Evolutionary conservation across 2,113 vertebrate species (phyloP), one percentile per base, ranked within the genome.

Genomic region (Gobio gobio): DNA sequence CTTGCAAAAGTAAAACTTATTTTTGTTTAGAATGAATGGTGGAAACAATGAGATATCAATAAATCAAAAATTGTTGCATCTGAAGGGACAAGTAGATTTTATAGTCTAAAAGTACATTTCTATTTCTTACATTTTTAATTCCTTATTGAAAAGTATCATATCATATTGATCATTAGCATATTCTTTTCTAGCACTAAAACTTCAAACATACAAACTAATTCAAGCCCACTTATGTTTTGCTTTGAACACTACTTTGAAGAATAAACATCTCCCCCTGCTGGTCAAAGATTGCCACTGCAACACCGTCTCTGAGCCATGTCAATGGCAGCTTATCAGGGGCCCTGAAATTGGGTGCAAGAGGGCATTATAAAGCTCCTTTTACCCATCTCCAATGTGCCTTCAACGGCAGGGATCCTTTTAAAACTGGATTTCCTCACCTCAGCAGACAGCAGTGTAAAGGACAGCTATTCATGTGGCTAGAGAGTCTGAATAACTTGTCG

Each of bases 281-380:
- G 91, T 43, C 61, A 70, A 0, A 7, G 9, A 2, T 3, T 10
- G 40, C 66, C 58, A 76, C 47, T 77, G 40, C 86, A 54, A 18
- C 22, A 10, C 24, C 64, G 7, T 29, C 56, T 78, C 78, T 58
- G 51, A 85, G 81, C 83, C 78, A 64, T 87, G 85, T 87, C 89
- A 90, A 81, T 86, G 80, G 79, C 74, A 83, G 83, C 90, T 89
- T 91, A 91, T 88, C 87, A 87, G 83, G 51, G 76, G 43, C 84
- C 43, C 75, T 85, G 87, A 88, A 90, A 88, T 89, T 88, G 88
- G 86, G 90, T 87, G 88, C 90, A 90, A 80, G 80, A 89, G 86
- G 87, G 76, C 82, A 89, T 86, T 82, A 76, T 86, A 81, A 86
- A 83, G 83, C 85, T 83, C 61, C 85, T 83, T 84, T 87, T 78